Conservation (phyloP, 2,113 vertebrate species). For the Egretta garzetta region DNA sequence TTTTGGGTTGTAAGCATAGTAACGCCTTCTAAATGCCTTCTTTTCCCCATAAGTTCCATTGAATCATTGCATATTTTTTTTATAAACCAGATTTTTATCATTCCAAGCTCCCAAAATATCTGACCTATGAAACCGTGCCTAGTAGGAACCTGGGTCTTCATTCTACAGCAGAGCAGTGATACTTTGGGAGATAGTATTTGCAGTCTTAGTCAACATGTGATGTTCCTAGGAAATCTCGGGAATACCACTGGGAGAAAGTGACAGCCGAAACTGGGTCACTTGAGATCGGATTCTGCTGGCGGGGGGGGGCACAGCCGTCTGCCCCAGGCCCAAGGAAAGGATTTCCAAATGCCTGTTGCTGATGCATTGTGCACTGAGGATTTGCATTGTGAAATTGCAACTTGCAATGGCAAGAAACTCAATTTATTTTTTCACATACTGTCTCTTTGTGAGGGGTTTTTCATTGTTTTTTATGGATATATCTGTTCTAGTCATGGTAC, state of each 20-base stretch:
- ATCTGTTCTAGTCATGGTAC: constrained; percentile 31
- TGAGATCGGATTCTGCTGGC: background rate
- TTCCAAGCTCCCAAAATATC: background rate
- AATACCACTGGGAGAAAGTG: background rate
- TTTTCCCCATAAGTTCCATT: background rate
- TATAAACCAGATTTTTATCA: background rate
- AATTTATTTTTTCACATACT: constrained; percentile 29
- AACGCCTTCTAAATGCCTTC: background rate
- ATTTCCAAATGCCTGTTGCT: background rate
- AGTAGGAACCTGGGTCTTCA: background rate
- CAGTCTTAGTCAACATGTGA: background rate
- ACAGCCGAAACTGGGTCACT: background rate
- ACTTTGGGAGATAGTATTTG: background rate
- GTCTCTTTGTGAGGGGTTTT: background rate
- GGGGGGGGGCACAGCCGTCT: background rate
- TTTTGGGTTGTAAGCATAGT: background rate
- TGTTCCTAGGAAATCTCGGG: background rate
- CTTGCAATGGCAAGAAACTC: constrained; percentile 14
- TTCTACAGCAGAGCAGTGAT: background rate
- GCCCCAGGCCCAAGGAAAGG: background rate
- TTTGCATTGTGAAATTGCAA: constrained; percentile 37
- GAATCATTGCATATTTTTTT: background rate
- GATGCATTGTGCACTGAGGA: background rate
- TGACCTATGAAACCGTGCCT: fast-evolving
- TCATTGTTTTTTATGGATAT: background rate